Evolutionary conservation across 2,888 invertebrate genomes (phyloP), one percentile per base, ranked within the genome.

Genomic region (Ypsolopha scabrella): DNA sequence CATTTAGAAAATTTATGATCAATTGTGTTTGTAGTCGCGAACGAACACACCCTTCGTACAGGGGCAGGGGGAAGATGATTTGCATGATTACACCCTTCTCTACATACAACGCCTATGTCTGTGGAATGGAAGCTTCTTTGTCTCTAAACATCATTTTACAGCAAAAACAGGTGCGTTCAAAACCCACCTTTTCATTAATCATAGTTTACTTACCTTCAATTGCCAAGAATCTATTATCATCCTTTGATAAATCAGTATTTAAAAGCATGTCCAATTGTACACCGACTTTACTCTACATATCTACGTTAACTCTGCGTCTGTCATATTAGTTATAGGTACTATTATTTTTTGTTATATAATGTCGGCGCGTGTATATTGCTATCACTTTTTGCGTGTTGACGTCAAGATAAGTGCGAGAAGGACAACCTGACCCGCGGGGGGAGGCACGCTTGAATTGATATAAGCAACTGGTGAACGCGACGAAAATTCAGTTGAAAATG

Each of bases 401-500:
- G 53, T 52, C 61, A 62, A 59, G 52, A 56, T 50, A 57, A 45
- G 80, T 62, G 67, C 52, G 75, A 83, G 65, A 60, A 82, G 77
- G 82, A 83, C 57, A 58, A 63, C 56, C 24, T 52, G 45, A 44
- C 41, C 53, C 54, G 76, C 66, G 77, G 76, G 78, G 78, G 79
- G 80, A 73, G 72, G 60, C 67, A 62, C 67, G 67, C 60, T 61
- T 71, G 80, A 81, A 77, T 78, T 86, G 80, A 85, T 86, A 86
- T 81, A 86, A 86, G 77, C 85, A 78, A 83, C 81, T 73, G 80
- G 76, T 74, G 75, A 71, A 73, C 76, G 69, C 70, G 64, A 70
- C 75, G 68, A 77, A 80, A 80, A 79, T 75, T 85, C 79, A 86
- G 85, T 86, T 65, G 74, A 60, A 70, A 72, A 68, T 70, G 70